Evolutionary conservation across 2,113 vertebrate genomes (phyloP), one percentile per base, ranked within the genome.

Genomic region (Hoplias malabaricus): DNA sequence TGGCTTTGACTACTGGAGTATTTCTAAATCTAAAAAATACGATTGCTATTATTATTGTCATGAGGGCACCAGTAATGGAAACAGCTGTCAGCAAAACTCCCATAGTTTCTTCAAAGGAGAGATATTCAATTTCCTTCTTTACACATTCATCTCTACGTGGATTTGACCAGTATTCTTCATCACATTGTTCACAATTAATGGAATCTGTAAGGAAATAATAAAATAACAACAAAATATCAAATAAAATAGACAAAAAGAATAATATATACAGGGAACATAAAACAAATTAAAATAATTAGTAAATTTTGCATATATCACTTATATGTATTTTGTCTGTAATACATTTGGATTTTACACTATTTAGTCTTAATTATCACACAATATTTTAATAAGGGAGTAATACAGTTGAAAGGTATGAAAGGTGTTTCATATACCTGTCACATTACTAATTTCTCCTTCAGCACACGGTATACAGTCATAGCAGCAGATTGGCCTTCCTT

Each of bases 361-460:
- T 42, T 46, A 13, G 43, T 46, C 16, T 2, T 16, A 46, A 46
- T 10, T 4, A 12, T 46, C 43, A 46, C 16, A 46, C 16, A 46
- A 2, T 10, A 10, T 46, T 12, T 46, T 13, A 46, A 46, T 2
- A 2, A 46, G 16, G 43, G 2, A 12, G 3, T 13, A 46, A 13
- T 13, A 46, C 43, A 13, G 2, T 10, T 46, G 5, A 42, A 42
- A 42, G 5, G 11, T 2, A 46, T 46, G n/a, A 10, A 13, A 46
- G 43, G 2, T 46, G 10, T 46, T 46, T 46, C 10, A n/a, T 63
- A 7, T 82, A 87, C 86, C 81, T 83, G 84, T 86, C 7, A 12
- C 6, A 43, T 87, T 87, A 75, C 80, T 87, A 42, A 85, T 83
- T 43, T 87, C 84, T 73, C 84, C 86, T 34, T 80, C 82, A 63